Evolutionary conservation across 2,113 vertebrate genomes (phyloP), one percentile per base, ranked within the genome.

Genomic region (Notarius quadriscutis): DNA sequence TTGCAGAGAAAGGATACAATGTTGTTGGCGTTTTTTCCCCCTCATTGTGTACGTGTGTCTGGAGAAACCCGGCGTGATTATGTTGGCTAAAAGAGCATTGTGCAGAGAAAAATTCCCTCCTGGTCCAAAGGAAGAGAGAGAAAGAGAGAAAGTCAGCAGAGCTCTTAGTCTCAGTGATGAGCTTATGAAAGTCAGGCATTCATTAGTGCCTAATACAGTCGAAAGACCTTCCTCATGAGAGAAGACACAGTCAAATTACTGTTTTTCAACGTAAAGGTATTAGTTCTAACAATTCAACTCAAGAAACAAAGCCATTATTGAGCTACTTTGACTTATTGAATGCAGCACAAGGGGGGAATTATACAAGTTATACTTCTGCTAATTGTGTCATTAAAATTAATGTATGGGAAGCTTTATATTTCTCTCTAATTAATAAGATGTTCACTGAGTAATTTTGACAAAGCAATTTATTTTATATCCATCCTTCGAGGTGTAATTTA

Each of bases 171-270:
- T 79, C 60, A 20, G 34, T 77, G 81, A 87, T 83, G 78, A 82
- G 83, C 79, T 85, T 89, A 87, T 75, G 41, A 71, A 71, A 78
- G 71, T 22, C 82, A 75, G 84, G 77, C 88, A 82, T 87, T 89
- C 57, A 87, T 89, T 89, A 89, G 80, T 41, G 82, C 53, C 69
- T 85, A 87, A 89, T 87, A 87, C 83, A 82, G 58, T 78, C 77
- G 58, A 87, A 81, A 87, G 30, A 50, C 83, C 67, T 81, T 87
- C 63, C 55, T 75, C 85, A 74, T 48, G 57, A 48, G 55, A 87
- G 77, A 20, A 79, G 10, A 82, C 41, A 27, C 57, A 77, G 62
- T 51, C 86, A 65, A 84, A 81, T 84, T 4, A 86, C 63, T 82
- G 79, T 63, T 82, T 75, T 69, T 85, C 55, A 60, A 60, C 81